Percentiles rank a stretch among this genome's conserved stretches.
Conservation (phyloP, 1,140 invertebrate species). For the Lepidurus couesii region DNA sequence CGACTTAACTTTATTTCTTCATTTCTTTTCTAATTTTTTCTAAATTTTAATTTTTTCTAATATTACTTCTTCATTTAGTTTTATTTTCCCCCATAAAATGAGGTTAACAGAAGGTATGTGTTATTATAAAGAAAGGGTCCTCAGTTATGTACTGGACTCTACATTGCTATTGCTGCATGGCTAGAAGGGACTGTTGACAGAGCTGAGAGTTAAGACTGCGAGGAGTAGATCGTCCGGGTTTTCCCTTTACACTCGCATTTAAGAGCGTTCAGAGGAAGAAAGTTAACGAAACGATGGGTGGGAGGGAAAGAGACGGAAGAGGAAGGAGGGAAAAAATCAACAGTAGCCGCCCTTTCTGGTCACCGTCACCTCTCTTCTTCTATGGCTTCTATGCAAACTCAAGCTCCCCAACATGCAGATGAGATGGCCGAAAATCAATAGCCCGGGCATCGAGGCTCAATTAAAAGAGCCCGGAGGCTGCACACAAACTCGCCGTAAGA, state of each 20-base stretch:
- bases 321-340: not conserved
- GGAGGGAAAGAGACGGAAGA: not conserved
- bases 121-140: too few species aligned
- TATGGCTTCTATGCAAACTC: conserved; percentile 15
- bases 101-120: not conserved
- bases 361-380: conserved; percentile 17
- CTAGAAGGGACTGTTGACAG: not conserved
- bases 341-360: conserved; percentile 2
- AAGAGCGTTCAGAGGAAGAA: not conserved
- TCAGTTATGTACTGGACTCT: too few species aligned
- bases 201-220: not conserved
- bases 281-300: not conserved
- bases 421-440: conserved; percentile 19
- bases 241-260: not conserved
- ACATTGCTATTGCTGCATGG: not conserved
- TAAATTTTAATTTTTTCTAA: not conserved
- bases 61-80: not conserved
- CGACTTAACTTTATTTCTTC: not conserved
- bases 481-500: conserved; percentile 15
- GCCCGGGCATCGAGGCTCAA: conserved; percentile 10
- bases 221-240: not conserved
- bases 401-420: conserved; percentile 21
- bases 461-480: conserved; percentile 21
- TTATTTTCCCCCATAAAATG: not conserved
- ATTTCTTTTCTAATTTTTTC: not conserved